Evolutionary conservation across 2,113 vertebrate species (phyloP).

Genomic region (Brienomyrus brachyistius): DNA sequence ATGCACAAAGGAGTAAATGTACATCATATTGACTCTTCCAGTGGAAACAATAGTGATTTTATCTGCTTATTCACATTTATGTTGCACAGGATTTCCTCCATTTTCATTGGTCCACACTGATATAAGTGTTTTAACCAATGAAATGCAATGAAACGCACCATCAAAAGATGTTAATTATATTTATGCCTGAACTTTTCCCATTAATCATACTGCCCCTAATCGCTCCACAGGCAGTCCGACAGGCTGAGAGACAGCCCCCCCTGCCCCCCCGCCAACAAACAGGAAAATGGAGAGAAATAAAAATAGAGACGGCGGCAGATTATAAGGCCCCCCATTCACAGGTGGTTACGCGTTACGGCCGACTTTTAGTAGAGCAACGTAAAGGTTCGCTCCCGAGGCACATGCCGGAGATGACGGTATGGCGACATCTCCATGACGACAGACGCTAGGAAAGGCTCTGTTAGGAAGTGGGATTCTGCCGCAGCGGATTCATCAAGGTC

Average conservation of each 20-base stretch:
- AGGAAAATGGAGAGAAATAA: background rate
- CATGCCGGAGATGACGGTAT: background rate
- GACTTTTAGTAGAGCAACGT: background rate
- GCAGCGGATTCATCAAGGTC: background rate
- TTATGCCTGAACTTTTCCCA: background rate
- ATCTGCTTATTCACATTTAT: background rate
- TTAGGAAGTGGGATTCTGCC: background rate
- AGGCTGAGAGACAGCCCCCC: background rate
- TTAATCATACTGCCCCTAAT: constrained; percentile 9
- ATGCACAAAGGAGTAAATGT: background rate
- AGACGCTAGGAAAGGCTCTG: background rate
- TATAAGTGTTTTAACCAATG: background rate
- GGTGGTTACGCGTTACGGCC: background rate
- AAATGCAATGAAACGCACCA: background rate
- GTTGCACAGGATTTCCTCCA: background rate
- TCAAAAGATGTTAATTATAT: constrained; percentile 9
- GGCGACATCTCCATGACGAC: background rate
- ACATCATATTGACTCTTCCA: background rate
- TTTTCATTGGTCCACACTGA: background rate
- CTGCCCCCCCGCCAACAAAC: background rate
- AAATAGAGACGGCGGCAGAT: background rate
- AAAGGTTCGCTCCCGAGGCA: background rate
- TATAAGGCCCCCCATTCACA: background rate
- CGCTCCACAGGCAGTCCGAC: background rate
- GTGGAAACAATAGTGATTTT: background rate